These are phyloP conservation scores for Aplidium turbinatum DNA, from an alignment of 23 tunicate genomes.

Conservation along the genomic window DNA sequence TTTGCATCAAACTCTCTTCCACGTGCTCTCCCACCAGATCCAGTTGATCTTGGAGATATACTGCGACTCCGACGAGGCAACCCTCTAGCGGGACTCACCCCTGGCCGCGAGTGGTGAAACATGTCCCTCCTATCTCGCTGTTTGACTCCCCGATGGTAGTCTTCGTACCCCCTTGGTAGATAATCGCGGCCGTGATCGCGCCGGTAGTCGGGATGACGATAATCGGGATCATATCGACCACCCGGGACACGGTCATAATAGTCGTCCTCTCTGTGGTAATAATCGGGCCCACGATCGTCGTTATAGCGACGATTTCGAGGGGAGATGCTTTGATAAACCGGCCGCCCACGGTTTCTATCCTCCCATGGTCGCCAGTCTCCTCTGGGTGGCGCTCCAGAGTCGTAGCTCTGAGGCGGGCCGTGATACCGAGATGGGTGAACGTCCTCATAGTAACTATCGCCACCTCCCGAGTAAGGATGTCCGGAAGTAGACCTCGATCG, in stretches of 20 bases:
- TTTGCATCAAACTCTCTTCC: conserved; percentile 44
- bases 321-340: conserved; percentile 49
- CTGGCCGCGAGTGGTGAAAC: conserved; percentile 39
- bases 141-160: conserved; percentile 55
- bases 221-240: conserved; percentile 47
- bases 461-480: conserved; percentile 42
- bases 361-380: conserved; percentile 64
- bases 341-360: conserved; percentile 46
- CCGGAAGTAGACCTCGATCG: conserved; percentile 36
- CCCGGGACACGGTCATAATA: conserved; percentile 39
- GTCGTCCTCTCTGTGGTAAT: conserved; percentile 49
- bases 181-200: conserved; percentile 43
- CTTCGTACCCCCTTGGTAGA: conserved; percentile 51
- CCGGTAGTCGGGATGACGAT: conserved; percentile 43
- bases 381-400: conserved; percentile 41
- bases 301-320: conserved; percentile 53
- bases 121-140: conserved; percentile 43
- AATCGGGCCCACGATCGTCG: conserved; percentile 52
- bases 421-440: conserved; percentile 22
- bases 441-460: conserved; percentile 43
- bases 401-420: conserved; percentile 53
- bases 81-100: conserved; percentile 15
- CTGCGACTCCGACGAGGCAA: conserved; percentile 70
- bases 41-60: conserved; percentile 52
- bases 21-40: conserved; percentile 31